These are phyloP conservation scores for Amia ocellicauda DNA, from an alignment of 2,113 vertebrate genomes.

Conservation along the genomic window DNA sequence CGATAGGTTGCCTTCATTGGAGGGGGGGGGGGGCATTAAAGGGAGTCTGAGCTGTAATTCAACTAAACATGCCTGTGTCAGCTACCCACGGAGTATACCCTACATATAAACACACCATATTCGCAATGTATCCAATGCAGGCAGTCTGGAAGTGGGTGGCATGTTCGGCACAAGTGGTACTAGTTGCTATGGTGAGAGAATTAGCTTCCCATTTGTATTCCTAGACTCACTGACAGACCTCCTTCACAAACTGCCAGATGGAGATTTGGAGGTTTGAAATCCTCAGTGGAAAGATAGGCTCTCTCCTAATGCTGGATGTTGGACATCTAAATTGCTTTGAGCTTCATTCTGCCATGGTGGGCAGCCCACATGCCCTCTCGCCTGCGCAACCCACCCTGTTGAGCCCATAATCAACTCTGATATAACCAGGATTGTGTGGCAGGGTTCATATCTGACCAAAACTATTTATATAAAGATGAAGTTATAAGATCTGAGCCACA, in stretches of 20 bases:
- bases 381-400: not conserved
- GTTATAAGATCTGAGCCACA: no score
- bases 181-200: constrained; percentile 24
- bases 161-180: not conserved
- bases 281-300: constrained; percentile 11
- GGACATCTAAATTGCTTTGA: no score
- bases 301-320: not conserved
- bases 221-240: constrained; percentile 1
- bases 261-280: constrained; percentile 12
- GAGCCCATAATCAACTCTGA: not conserved
- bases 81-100: not conserved
- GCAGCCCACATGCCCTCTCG: no score
- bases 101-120: not conserved
- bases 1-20: not conserved
- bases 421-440: no score
- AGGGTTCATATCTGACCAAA: no score
- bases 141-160: constrained; percentile 11
- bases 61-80: constrained; percentile 3
- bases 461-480: no score
- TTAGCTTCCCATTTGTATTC: constrained; percentile 11
- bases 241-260: constrained; percentile 13
- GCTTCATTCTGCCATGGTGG: no score
- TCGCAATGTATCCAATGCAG: not conserved
- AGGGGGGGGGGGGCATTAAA: not conserved
- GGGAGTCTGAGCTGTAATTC: not conserved